Base-by-base conservation (phyloP, 92 coral and sea anemone species). In the Epizoanthus rinbou region DNA sequence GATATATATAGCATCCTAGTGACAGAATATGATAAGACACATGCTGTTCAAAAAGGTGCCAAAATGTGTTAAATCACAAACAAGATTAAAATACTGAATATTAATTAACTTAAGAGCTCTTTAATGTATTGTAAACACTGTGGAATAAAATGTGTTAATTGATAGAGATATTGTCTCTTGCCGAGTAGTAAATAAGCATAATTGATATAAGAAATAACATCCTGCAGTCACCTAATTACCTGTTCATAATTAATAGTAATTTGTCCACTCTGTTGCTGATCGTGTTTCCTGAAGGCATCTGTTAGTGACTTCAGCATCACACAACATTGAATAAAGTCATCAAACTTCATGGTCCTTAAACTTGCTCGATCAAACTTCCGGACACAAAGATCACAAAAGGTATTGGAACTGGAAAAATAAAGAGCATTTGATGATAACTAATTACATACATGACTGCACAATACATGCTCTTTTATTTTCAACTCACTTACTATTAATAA, bases 281-380 rank as follows among this genome's bases (percentile, higher is more conserved):
- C 99, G 53, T 94, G 90, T 81, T 92, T 87, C 59, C 95, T 90
- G 80, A 96, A 96, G 8, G 99, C 99, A 75, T 92, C 95, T 33
- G 99, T 96, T 13, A 96, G 80, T 11, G 99, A 91, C 87, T 96
- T 96, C 64, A 96, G 91, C 89, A 94, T 91, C 18, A 96, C 99
- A 84, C 99, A 96, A 80, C 99, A 96, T 87, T 96, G 99, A 75
- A 96, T 96, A 54, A 96, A 96, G 90, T 96, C 99, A 59, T 96
- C 99, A 87, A 96, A 96, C 86, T 96, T 96, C 99, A 96, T 96
- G 54, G 96, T 96, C 80, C 85, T 88, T 39, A 73, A 73, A 70
- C 90, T 91, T 72, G 81, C 43, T 53, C 97, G 96, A 76, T 96
- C 98, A 87, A 96, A 96, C 88, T 96, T 96, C 80, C 80, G 80